These are phyloP conservation scores for Pelodytes ibericus DNA, from an alignment of 2,797 vertebrate species.

Conservation along the genomic window DNA sequence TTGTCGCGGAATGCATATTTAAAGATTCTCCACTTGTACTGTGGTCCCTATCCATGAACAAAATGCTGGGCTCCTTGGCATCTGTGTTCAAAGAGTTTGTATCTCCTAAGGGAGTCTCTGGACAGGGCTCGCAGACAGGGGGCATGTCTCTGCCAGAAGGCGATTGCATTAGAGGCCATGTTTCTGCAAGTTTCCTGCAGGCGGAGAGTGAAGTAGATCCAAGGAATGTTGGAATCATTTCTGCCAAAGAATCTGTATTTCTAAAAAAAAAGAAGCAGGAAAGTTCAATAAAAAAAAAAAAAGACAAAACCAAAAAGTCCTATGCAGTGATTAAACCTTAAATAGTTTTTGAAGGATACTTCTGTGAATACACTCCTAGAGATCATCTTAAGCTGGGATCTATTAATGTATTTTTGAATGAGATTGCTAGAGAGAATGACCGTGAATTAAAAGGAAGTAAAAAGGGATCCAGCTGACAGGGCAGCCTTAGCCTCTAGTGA, in stretches of 20 bases:
- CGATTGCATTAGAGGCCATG: conserved; percentile 75
- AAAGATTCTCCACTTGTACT: conserved; percentile 45
- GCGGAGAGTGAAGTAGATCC: conserved; percentile 68
- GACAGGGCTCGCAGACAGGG: conserved; percentile 67
- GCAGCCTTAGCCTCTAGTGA: too few species aligned
- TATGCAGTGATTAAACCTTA: background rate
- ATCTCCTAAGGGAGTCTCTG: conserved; percentile 65
- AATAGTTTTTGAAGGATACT: background rate
- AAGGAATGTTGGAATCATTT: conserved; percentile 70
- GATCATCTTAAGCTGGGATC: background rate
- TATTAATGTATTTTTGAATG: too few species aligned
- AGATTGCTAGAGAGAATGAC: too few species aligned
- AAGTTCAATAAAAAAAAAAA: background rate
- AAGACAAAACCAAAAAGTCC: background rate
- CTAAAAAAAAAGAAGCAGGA: conserved; percentile 65
- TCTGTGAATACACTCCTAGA: background rate
- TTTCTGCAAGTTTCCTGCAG: conserved; percentile 72
- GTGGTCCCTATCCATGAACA: conserved; percentile 59
- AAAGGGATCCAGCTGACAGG: too few species aligned
- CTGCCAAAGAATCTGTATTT: conserved; percentile 70
- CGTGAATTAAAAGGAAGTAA: too few species aligned
- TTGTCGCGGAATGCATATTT: background rate
- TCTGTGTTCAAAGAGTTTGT: conserved; percentile 59
- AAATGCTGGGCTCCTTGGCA: conserved; percentile 56
- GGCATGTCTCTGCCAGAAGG: conserved; percentile 63